These are phyloP conservation scores for Helicoverpa assulta DNA, from an alignment of 2,888 invertebrate species.

Conservation along the genomic window DNA sequence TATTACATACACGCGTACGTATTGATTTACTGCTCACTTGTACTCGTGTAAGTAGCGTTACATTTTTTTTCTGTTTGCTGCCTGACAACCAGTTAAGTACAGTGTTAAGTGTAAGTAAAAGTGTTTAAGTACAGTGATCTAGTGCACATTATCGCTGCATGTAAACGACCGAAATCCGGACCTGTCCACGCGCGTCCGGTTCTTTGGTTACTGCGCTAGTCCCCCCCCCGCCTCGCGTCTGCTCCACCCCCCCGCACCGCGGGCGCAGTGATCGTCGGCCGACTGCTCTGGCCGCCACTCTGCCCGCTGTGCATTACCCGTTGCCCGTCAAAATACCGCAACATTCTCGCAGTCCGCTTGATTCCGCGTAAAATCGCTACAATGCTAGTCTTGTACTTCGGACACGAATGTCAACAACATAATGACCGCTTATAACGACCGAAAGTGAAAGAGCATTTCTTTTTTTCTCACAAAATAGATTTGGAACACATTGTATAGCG, in stretches of 20 bases:
- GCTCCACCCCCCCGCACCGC: conserved; percentile 4
- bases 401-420: conserved; percentile 61
- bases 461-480: conserved; percentile 41
- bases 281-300: conserved; percentile 36
- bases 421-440: conserved; percentile 57
- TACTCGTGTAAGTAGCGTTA: conserved; percentile 2
- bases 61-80: conserved; percentile 6
- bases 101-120: conserved; percentile 44
- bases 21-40: conserved; percentile 36
- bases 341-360: conserved; percentile 53
- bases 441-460: conserved; percentile 56
- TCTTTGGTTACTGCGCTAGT: conserved; percentile 60
- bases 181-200: conserved; percentile 54
- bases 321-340: conserved; percentile 60
- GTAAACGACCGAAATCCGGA: conserved; percentile 59
- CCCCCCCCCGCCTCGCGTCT: conserved; percentile 7
- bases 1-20: conserved; percentile 9
- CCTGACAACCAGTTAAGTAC: conserved; percentile 11
- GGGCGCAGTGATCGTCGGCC: conserved; percentile 46
- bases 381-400: conserved; percentile 44
- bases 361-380: conserved; percentile 53
- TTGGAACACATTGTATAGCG: conserved; percentile 27
- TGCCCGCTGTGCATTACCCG: conserved; percentile 49
- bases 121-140: conserved; percentile 44
- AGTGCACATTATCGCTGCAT: conserved; percentile 46